Conservation (phyloP, 2,113 vertebrate genomes). For the Notarius quadriscutis region DNA sequence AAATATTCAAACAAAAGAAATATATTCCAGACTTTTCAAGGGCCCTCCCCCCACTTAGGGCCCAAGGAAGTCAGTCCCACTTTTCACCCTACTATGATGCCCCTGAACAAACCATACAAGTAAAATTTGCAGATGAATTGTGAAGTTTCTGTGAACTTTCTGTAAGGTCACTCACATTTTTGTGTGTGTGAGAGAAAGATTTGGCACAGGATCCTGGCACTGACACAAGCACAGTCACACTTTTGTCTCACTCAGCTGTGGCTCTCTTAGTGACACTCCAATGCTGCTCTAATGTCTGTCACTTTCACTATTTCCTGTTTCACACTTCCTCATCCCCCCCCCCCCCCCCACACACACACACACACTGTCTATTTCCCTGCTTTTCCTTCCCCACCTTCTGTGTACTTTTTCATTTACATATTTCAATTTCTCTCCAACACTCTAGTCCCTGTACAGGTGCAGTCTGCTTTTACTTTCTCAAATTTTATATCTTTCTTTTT, state of each 20-base stretch:
- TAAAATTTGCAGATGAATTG: not conserved
- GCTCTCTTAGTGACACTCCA: slow-evolving; percentile 26
- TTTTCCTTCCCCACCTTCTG: not conserved
- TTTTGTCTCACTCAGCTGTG: slow-evolving; percentile 1
- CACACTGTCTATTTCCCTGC: not conserved
- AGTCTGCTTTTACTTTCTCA: not conserved
- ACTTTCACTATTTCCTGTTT: slow-evolving; percentile 2
- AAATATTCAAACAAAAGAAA: too few relatives aligned
- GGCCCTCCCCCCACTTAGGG: too few relatives aligned
- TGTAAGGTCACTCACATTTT: not conserved
- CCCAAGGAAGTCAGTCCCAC: too few relatives aligned
- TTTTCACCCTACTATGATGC: too few relatives aligned
- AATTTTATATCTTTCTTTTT: not conserved
- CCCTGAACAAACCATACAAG: not conserved
- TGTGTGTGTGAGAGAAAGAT: slow-evolving; percentile 6
- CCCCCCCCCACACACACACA: too few relatives aligned
- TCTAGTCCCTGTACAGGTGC: not conserved
- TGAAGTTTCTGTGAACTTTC: not conserved
- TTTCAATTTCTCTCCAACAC: not conserved
- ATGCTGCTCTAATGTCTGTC: slow-evolving; percentile 31
- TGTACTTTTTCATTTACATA: not conserved
- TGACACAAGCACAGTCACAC: slow-evolving; percentile 28
- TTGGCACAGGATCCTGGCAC: slow-evolving; percentile 8
- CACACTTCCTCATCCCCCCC: not conserved
- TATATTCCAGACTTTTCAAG: too few relatives aligned